Evolutionary conservation across 2,888 invertebrate genomes (phyloP).

Genomic region (Drosophila neonasuta): DNA sequence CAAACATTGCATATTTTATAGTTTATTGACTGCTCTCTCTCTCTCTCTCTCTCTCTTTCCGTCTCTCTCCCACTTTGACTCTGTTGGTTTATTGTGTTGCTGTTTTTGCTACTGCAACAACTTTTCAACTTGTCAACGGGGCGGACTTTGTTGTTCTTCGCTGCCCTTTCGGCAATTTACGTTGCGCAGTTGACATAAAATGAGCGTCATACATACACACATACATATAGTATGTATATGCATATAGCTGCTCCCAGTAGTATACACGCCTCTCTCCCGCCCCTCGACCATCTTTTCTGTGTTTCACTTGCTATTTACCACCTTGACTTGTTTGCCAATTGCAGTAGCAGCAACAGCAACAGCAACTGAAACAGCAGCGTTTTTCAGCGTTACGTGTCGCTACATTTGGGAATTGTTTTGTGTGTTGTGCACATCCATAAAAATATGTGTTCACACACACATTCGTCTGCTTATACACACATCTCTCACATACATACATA

Average conservation of each 20-base stretch:
- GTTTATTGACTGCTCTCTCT: constrained; percentile 66
- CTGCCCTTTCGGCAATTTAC: constrained; percentile 58
- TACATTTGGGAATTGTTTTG: constrained; percentile 73
- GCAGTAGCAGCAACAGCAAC: constrained; percentile 18
- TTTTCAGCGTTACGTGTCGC: constrained; percentile 62
- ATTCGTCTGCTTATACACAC: constrained; percentile 1
- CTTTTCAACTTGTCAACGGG: constrained; percentile 41
- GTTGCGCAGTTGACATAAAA: constrained; percentile 68
- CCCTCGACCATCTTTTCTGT: neutral
- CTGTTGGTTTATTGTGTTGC: constrained; percentile 23
- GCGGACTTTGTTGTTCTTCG: constrained; percentile 37
- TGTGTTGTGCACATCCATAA: constrained; percentile 46
- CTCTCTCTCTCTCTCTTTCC: neutral
- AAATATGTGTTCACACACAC: constrained; percentile 26
- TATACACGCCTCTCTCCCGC: constrained; percentile 14
- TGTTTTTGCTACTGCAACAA: constrained; percentile 23
- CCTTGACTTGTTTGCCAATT: constrained; percentile 74
- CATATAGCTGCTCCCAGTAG: constrained; percentile 55
- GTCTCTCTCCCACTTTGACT: neutral
- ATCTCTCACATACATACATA: constrained; percentile 15
- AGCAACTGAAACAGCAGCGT: constrained; percentile 40
- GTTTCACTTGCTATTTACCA: constrained; percentile 64
- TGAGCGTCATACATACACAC: constrained; percentile 51
- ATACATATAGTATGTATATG: neutral
- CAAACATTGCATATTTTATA: constrained; percentile 75